phyloP scores from a whole-genome alignment of 2,888 invertebrate genomes.

The Dryadula phaetusa region DNA sequence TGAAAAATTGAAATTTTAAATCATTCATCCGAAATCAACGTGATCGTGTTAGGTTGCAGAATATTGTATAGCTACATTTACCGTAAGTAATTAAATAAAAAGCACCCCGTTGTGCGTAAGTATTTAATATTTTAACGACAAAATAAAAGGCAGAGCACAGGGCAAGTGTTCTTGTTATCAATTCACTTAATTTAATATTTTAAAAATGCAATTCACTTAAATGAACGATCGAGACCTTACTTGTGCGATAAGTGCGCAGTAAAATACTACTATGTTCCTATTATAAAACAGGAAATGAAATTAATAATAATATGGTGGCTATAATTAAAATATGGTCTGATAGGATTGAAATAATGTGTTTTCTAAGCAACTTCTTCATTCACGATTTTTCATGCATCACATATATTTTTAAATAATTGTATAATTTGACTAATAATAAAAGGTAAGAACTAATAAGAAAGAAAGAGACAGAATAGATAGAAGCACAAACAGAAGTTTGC shows the following conservation, averaged over 20 bases:
- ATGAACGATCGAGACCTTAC: conserved; percentile 2
- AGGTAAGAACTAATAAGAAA: no score
- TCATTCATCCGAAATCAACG: conserved; percentile 21
- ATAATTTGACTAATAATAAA: no score
- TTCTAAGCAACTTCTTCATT: no score
- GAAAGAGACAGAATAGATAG: no score
- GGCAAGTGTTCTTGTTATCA: conserved; percentile 38
- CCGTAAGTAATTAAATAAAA: conserved; percentile 61
- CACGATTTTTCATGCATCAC: no score
- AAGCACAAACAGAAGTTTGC: no score
- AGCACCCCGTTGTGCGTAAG: conserved; percentile 56
- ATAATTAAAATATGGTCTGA: no score
- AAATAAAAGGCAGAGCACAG: conserved; percentile 49
- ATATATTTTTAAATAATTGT: no score
- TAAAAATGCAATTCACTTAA: conserved; percentile 23
- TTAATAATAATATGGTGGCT: no score
- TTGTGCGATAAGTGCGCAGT: no score
- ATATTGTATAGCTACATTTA: conserved; percentile 43
- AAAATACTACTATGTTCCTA: no score
- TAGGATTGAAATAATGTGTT: no score
- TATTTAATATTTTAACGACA: conserved; percentile 57
- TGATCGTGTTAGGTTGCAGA: conserved; percentile 41
- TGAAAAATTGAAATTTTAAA: conserved; percentile 9
- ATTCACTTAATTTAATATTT: conserved; percentile 25
- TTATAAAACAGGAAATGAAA: neutral